phyloP scores from a whole-genome alignment of 2,113 vertebrate species.

The Perca schrenkii region DNA sequence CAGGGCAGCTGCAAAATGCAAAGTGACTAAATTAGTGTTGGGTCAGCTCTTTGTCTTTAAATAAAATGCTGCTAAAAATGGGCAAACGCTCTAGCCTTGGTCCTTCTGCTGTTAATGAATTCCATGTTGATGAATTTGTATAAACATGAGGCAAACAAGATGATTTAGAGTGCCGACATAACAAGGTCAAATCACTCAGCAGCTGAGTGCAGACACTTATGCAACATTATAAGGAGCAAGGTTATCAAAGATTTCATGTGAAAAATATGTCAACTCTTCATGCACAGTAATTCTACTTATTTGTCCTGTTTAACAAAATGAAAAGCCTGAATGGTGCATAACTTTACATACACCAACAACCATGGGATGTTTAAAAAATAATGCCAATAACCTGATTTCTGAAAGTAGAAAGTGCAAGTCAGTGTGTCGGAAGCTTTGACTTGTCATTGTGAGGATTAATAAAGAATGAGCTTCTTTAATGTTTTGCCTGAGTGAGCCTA shows the following conservation, averaged over 20 bases:
- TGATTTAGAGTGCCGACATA: conserved; percentile 28
- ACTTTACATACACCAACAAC: conserved; percentile 35
- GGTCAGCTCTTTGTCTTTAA: conserved; percentile 33
- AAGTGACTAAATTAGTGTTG: conserved; percentile 22
- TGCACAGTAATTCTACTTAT: conserved; percentile 34
- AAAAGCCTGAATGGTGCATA: conserved; percentile 56
- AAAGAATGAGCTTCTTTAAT: conserved; percentile 86
- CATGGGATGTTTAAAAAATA: conserved; percentile 68
- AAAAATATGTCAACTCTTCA: conserved; percentile 29
- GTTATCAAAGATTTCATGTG: conserved; percentile 31
- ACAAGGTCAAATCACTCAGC: conserved; percentile 49
- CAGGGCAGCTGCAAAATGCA: conserved; percentile 33
- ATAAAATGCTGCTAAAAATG: conserved; percentile 28
- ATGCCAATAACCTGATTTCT: conserved; percentile 76
- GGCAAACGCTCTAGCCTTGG: conserved; percentile 1
- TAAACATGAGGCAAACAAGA: conserved; percentile 51
- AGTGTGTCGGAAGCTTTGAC: conserved; percentile 75
- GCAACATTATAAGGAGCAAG: conserved; percentile 25
- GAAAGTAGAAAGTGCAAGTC: conserved; percentile 65
- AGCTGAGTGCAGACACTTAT: conserved; percentile 43
- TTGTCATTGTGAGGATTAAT: conserved; percentile 84
- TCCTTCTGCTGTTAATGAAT: conserved; percentile 36
- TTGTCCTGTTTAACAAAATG: conserved; percentile 55
- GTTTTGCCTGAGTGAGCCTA: conserved; percentile 81
- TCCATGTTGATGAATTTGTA: conserved; percentile 44